A percentile compares a stretch with the other conserved stretches of the same genome.
phyloP scores from a whole-genome alignment of 2,797 vertebrate species.

The Ctenosaura bakeri region DNA sequence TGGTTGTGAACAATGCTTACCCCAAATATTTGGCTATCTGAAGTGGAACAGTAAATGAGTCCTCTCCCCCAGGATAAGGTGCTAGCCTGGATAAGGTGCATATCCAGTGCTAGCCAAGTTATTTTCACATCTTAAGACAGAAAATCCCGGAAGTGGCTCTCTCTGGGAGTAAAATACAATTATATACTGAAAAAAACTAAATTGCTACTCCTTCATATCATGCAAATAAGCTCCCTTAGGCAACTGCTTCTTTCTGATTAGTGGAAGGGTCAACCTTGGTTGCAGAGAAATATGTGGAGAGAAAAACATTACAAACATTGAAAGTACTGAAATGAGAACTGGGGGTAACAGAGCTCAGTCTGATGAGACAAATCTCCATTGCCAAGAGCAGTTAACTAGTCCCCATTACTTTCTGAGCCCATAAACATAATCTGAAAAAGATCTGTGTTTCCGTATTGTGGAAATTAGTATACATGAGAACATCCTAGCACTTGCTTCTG shows the following conservation, averaged over 20 bases:
- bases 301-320: not conserved
- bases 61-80: too few relatives aligned
- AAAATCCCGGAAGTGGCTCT: too few relatives aligned
- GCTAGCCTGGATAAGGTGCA: too few relatives aligned
- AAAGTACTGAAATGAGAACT: not conserved
- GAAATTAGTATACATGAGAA: not conserved
- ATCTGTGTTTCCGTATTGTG: not conserved
- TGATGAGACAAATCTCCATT: not conserved
- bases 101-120: too few relatives aligned
- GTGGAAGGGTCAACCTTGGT: not conserved
- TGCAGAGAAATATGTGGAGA: not conserved
- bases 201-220: too few relatives aligned
- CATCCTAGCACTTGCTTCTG: not conserved
- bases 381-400: not conserved
- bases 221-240: too few relatives aligned
- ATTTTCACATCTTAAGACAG: too few relatives aligned
- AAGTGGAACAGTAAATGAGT: too few relatives aligned
- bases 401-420: not conserved
- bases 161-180: too few relatives aligned
- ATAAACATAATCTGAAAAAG: not conserved
- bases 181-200: too few relatives aligned
- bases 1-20: not conserved
- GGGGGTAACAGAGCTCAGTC: not conserved
- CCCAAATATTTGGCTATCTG: too few relatives aligned
- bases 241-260: too few relatives aligned